phyloP scores from a whole-genome alignment of 92 coral and sea anemone species.

The Pocillopora meandrina region DNA sequence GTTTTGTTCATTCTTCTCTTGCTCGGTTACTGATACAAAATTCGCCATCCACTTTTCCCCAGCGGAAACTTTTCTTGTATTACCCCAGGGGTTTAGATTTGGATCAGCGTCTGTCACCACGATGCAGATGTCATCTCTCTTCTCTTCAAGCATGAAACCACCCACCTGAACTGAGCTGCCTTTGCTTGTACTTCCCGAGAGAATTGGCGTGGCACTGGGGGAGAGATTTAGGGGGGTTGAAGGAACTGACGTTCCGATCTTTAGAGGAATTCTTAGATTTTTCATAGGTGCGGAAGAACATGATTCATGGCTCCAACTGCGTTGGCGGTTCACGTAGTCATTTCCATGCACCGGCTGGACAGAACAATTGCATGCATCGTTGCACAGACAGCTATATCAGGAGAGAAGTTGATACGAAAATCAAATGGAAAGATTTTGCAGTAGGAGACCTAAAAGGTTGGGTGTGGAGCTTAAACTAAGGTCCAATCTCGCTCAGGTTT shows the following conservation, averaged over 20 bases:
- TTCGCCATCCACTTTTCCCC: slow-evolving; percentile 52
- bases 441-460: too few relatives aligned
- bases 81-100: slow-evolving; percentile 35
- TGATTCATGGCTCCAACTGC: slow-evolving; percentile 31
- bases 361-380: slow-evolving; percentile 51
- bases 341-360: slow-evolving; percentile 13
- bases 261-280: slow-evolving; percentile 1
- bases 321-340: slow-evolving; percentile 53
- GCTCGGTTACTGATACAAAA: slow-evolving; percentile 15
- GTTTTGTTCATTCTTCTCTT: background rate
- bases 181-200: slow-evolving; percentile 20
- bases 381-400: slow-evolving; percentile 36
- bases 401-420: background rate
- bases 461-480: too few relatives aligned
- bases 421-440: background rate
- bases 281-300: background rate
- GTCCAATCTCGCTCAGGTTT: too few relatives aligned
- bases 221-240: slow-evolving; percentile 3
- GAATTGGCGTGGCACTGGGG: slow-evolving; percentile 10
- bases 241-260: slow-evolving; percentile 2
- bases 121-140: slow-evolving; percentile 53
- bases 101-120: slow-evolving; percentile 65
- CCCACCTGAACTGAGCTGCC: slow-evolving; percentile 14
- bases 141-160: slow-evolving; percentile 20
- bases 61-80: background rate